These are phyloP conservation scores for Protophormia terraenovae DNA, from an alignment of 2,888 invertebrate genomes.

Conservation along the genomic window DNA sequence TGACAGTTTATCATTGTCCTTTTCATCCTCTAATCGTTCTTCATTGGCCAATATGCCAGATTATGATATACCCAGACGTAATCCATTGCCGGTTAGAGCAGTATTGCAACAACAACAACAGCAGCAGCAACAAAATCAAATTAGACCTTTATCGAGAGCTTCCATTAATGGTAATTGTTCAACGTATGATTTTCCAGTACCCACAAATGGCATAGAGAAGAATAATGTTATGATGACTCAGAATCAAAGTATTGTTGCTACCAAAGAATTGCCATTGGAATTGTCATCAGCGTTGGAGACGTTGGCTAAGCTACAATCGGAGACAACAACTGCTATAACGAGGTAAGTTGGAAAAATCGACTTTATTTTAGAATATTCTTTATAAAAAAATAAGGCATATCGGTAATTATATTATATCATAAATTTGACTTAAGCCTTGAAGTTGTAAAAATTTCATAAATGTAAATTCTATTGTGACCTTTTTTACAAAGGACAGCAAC, in stretches of 20 bases:
- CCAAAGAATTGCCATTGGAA: conserved; percentile 87
- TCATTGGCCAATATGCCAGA: conserved; percentile 85
- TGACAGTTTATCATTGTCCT: conserved; percentile 83
- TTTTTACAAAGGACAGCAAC: too few species aligned
- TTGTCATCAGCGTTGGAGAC: conserved; percentile 89
- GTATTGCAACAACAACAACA: conserved; percentile 69
- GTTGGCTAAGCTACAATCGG: conserved; percentile 88
- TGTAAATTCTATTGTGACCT: too few species aligned
- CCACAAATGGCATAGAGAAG: conserved; percentile 74
- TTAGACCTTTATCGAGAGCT: conserved; percentile 62
- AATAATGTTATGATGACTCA: conserved; percentile 52
- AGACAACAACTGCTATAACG: conserved; percentile 91
- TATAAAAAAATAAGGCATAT: too few species aligned
- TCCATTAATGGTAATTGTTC: conserved; percentile 74
- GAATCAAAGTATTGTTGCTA: conserved; percentile 67
- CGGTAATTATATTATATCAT: too few species aligned
- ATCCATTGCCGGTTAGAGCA: conserved; percentile 79
- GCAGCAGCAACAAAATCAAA: conserved; percentile 59
- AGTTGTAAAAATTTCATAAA: too few species aligned
- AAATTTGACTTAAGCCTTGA: too few species aligned
- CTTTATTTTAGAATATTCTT: too few species aligned
- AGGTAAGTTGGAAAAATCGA: conserved; percentile 81
- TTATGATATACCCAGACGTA: conserved; percentile 86
- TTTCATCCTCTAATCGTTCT: conserved; percentile 83
- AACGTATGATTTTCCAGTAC: conserved; percentile 85